These are phyloP conservation scores for Rhodeus uyekii DNA, from an alignment of 2,797 vertebrate genomes.

Conservation along the genomic window DNA sequence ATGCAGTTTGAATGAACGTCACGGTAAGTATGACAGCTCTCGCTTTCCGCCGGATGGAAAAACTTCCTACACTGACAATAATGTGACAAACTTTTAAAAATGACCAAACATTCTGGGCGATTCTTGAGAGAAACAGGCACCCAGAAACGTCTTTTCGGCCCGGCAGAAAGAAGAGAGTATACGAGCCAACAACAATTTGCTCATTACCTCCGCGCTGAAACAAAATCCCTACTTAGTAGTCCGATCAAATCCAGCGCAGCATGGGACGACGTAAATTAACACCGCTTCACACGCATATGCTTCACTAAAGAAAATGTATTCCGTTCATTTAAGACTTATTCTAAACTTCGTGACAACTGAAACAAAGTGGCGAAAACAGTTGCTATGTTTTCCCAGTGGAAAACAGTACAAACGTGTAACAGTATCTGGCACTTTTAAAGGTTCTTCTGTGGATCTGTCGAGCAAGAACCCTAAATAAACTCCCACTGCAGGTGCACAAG, in stretches of 20 bases:
- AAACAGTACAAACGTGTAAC: background rate
- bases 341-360: background rate
- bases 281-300: conserved; percentile 54
- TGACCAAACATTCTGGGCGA: background rate
- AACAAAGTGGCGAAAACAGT: background rate
- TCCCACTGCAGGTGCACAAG: background rate
- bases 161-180: conserved; percentile 45
- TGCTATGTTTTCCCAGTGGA: background rate
- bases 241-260: conserved; percentile 74
- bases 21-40: background rate
- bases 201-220: conserved; percentile 71
- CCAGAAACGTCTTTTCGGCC: conserved; percentile 18
- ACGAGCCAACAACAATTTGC: conserved; percentile 56
- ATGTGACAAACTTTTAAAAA: background rate
- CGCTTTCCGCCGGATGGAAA: background rate
- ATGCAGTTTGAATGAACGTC: background rate
- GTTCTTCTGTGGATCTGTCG: background rate
- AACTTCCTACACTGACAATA: background rate
- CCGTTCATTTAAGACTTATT: background rate
- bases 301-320: background rate
- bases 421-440: background rate
- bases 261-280: conserved; percentile 83
- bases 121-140: background rate
- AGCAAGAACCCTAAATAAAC: background rate
- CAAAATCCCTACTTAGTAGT: conserved; percentile 82